Evolutionary conservation across 2,113 vertebrate genomes (phyloP), one percentile per base, ranked within the genome.

Genomic region (Microtus richardsoni): DNA sequence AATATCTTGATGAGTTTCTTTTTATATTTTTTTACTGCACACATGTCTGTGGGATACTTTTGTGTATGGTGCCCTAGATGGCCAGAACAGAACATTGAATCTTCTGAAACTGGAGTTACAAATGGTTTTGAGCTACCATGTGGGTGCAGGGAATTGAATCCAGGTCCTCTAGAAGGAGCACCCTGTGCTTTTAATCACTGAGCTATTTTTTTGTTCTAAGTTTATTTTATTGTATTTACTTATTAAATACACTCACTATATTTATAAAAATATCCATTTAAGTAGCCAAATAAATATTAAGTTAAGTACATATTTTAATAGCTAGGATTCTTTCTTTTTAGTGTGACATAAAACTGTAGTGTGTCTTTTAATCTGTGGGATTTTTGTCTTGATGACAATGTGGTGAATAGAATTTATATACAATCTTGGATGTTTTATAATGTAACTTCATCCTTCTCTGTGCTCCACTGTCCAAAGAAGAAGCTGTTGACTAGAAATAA

Each of bases 141-240:
- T 77, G 36, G n/a, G 19, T 73, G 74, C 41, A 47, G 26, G 12
- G 3, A 47, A 47, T 17, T 17, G 74, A 47, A 77, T 62, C 22
- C n/a, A 41, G 22, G 36, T 60, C n/a, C 79, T 83, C 24, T 41
- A 60, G n/a, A 83, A 83, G 79, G 13, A 39, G 3, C 52, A 39
- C n/a, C 13, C 6, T 9, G 54, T 39, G 13, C 13, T 83, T 58
- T 41, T 26, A 83, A 28, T 26, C 54, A 60, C 79, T 62, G 36
- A 60, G 11, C 7, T 62, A 7, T 54, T 41, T 22, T 7, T 7
- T 33, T 22, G 33, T 3, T 21, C 36, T 22, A 62, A 60, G 49
- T 83, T 96, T 82, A 68, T 74, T 84, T 95, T 84, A 24, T 93
- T 70, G 9, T 5, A 60, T 86, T 88, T 78, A 5, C 8, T 71